A percentile compares a stretch with the other conserved stretches of the same genome.
phyloP scores from a whole-genome alignment of 2,113 vertebrate genomes.

The Nanorana parkeri region DNA sequence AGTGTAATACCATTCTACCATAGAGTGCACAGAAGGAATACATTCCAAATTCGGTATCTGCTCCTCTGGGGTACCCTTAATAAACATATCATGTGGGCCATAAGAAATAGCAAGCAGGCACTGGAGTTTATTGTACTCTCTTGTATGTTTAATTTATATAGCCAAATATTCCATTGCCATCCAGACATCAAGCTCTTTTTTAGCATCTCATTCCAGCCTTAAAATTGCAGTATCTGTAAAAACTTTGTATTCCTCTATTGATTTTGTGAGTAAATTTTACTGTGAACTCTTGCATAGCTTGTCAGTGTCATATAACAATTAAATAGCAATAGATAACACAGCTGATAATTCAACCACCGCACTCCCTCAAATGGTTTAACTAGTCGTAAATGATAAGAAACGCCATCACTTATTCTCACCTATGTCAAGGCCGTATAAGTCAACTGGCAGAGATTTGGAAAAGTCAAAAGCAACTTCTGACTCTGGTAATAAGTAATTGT shows the following conservation, averaged over 20 bases:
- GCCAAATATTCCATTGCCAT: neutral
- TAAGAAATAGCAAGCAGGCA: too few relatives aligned
- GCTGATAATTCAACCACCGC: conserved; percentile 31
- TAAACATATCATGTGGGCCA: too few relatives aligned
- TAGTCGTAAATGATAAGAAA: conserved; percentile 21
- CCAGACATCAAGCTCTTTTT: neutral
- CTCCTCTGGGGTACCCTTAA: too few relatives aligned
- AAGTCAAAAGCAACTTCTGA: conserved; percentile 3
- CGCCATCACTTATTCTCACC: conserved; percentile 23
- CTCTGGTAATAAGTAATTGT: neutral
- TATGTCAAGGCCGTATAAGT: conserved; percentile 10
- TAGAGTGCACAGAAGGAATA: too few relatives aligned
- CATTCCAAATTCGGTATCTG: too few relatives aligned
- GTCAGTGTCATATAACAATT: conserved; percentile 54
- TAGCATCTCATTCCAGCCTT: conserved; percentile 4
- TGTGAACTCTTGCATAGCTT: conserved; percentile 45
- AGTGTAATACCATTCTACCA: too few relatives aligned
- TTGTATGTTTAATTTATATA: neutral
- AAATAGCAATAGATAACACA: conserved; percentile 47
- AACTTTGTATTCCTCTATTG: conserved; percentile 47
- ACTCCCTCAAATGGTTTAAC: conserved; percentile 33
- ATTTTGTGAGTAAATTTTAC: conserved; percentile 50
- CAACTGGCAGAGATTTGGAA: neutral
- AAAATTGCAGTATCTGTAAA: conserved; percentile 8
- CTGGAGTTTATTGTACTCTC: too few relatives aligned